Percentiles rank a stretch among this genome's conserved stretches.
These are phyloP conservation scores for Mylabris sibirica DNA, from an alignment of 2,888 invertebrate species.

Conservation along the genomic window DNA sequence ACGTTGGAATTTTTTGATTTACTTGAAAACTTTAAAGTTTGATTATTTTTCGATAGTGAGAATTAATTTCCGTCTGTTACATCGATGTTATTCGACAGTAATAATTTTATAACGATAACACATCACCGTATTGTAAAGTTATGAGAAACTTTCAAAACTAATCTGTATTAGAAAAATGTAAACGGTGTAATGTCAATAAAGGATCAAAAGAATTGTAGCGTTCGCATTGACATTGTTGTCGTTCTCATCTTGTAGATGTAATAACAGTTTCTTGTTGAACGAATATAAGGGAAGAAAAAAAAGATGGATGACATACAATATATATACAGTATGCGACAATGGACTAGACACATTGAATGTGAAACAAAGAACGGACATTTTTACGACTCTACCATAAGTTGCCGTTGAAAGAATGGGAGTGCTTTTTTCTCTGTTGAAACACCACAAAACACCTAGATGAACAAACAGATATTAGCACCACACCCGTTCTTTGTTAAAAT, in stretches of 20 bases:
- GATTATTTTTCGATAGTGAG: conserved; percentile 8
- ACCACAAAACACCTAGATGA: too few relatives aligned
- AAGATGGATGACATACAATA: too few relatives aligned
- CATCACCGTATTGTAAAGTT: conserved; percentile 30
- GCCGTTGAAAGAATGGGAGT: not conserved
- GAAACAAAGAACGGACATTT: conserved; percentile 9
- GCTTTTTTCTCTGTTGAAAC: not conserved
- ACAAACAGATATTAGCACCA: too few relatives aligned
- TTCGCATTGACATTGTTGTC: too few relatives aligned
- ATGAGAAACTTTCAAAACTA: conserved; percentile 27
- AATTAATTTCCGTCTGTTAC: conserved; percentile 25
- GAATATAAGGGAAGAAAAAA: conserved; percentile 11
- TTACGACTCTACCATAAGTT: not conserved
- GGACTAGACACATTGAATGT: not conserved
- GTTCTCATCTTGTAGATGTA: not conserved
- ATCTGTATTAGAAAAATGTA: conserved; percentile 25
- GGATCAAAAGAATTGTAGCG: not conserved
- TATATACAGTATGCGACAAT: conserved; percentile 14
- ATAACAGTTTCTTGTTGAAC: not conserved
- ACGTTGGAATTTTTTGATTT: not conserved
- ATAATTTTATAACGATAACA: conserved; percentile 23
- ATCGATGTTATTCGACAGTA: conserved; percentile 18
- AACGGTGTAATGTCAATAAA: conserved; percentile 1
- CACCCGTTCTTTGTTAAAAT: too few relatives aligned
- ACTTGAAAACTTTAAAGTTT: not conserved